Base-by-base conservation (phyloP, 2,113 vertebrate species). In the Puntigrus tetrazona region DNA sequence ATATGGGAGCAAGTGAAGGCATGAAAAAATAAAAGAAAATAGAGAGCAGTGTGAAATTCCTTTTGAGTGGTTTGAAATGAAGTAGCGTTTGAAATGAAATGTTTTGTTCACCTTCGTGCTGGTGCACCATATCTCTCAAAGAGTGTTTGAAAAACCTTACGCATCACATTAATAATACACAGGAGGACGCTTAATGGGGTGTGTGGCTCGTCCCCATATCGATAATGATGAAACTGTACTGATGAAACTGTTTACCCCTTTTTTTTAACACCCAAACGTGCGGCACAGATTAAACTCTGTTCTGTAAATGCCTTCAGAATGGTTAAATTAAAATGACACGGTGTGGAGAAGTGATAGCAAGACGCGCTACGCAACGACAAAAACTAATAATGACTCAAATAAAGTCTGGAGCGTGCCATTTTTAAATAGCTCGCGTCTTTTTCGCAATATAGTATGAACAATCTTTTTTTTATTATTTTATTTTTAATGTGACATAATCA, bases 61-160 rank as follows among this genome's bases (percentile, higher is more conserved):
- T 85, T 85, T 85, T 81, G 80, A 82, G 80, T 70, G 80, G 80
- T 82, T 82, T 82, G 65, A 81, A 85, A 75, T 65, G 65, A 85
- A 85, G 77, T 74, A 47, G 47, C 50, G 22, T 70, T 80, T 85
- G 69, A 79, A 79, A 85, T 80, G 18, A 84, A 85, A 72, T 85
- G 84, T 85, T 79, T 80, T 74, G 57, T 78, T 84, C 73, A 84
- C 78, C 52, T 81, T 70, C 65, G 9, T 55, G 29, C 63, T 50
- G 43, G 63, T 81, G 63, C 47, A 59, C 52, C 65, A 73, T 79
- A 55, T 80, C 79, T 81, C 78, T 47, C 25, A 63, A 34, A 45
- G 55, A 43, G 45, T 27, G 50, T 74, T 80, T 85, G 52, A 74
- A 81, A 85, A 81, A 80, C 38, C 57, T 22, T 79, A 59, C 7